Conservation (phyloP, 2,797 vertebrate species). For the Gadopsis marmoratus region DNA sequence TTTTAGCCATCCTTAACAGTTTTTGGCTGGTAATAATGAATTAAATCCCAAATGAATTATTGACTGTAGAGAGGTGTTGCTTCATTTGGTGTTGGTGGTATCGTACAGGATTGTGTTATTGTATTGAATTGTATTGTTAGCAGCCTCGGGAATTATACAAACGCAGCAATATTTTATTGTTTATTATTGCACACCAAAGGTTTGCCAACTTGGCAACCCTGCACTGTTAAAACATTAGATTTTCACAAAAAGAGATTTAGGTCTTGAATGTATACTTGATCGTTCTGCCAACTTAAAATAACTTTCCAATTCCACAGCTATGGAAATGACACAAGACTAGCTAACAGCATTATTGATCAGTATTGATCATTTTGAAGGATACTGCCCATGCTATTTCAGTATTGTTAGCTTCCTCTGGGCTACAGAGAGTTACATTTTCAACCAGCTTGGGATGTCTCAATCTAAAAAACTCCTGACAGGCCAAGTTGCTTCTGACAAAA, state of each 20-base stretch:
- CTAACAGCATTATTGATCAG: constrained; percentile 23
- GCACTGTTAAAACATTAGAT: constrained; percentile 18
- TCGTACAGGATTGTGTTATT: neutral
- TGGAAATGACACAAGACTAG: neutral
- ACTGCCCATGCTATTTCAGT: neutral
- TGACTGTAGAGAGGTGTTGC: neutral
- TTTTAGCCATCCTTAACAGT: constrained; percentile 1
- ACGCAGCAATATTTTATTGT: constrained; percentile 4
- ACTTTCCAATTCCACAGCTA: constrained; percentile 4
- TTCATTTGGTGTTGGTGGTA: neutral
- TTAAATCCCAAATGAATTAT: neutral
- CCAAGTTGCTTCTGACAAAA: neutral
- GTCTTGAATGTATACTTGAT: neutral
- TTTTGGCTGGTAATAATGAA: neutral
- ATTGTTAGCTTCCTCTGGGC: neutral
- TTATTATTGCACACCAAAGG: neutral
- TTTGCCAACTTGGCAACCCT: neutral
- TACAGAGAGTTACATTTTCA: neutral
- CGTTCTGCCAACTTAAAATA: neutral
- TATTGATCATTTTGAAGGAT: constrained; percentile 9
- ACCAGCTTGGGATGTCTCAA: neutral
- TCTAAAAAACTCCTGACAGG: constrained; percentile 1
- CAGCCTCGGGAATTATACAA: neutral
- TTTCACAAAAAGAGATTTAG: neutral
- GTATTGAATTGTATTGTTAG: constrained; percentile 1